phyloP scores from a whole-genome alignment of 2,797 vertebrate genomes.

The Falco rusticolus region DNA sequence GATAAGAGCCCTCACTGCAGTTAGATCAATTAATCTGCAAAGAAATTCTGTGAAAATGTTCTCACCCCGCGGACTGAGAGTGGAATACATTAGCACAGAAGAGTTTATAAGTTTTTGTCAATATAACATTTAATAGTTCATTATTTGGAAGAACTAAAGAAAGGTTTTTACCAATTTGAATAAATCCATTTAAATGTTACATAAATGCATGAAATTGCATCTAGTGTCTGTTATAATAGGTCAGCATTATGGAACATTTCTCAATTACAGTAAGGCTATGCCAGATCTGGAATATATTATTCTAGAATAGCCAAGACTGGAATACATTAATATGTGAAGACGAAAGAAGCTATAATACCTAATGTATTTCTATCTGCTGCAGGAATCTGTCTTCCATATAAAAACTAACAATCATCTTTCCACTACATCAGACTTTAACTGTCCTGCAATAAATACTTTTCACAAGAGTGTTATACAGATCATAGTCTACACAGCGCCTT shows the following conservation, averaged over 20 bases:
- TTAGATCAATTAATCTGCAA: constrained; percentile 54
- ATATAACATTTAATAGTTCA: constrained; percentile 21
- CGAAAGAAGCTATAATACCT: constrained; percentile 15
- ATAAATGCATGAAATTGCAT: constrained; percentile 29
- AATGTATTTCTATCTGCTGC: neutral
- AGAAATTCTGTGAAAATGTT: constrained; percentile 20
- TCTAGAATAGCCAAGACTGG: neutral
- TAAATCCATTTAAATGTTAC: constrained; percentile 44
- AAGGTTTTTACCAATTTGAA: constrained; percentile 21
- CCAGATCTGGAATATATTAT: constrained; percentile 35
- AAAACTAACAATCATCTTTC: neutral
- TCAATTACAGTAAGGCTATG: neutral
- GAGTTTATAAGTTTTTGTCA: constrained; percentile 32
- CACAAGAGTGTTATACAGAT: neutral
- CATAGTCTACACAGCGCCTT: neutral
- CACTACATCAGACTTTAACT: neutral
- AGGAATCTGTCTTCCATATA: neutral
- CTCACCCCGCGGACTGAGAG: neutral
- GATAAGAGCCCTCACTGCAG: neutral
- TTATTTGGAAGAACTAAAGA: constrained; percentile 20
- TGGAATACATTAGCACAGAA: constrained; percentile 30
- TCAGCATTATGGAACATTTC: constrained; percentile 2
- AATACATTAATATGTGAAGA: constrained; percentile 8
- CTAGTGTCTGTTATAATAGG: constrained; percentile 8
- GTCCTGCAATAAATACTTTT: neutral